phyloP scores from a whole-genome alignment of 2,888 invertebrate genomes.

The Cerceris ruficornis region DNA sequence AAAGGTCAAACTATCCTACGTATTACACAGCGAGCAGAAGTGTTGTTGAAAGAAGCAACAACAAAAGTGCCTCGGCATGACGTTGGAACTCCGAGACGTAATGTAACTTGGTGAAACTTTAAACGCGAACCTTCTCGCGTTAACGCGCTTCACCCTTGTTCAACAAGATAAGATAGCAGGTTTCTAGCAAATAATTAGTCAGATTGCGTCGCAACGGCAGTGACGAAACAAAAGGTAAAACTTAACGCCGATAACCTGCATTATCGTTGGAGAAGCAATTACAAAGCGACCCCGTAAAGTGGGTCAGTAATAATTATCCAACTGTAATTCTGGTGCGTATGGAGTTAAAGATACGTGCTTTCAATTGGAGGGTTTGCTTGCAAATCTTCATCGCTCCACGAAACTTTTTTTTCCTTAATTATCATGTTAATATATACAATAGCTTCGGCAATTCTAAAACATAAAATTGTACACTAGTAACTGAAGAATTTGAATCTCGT shows the following conservation, averaged over 20 bases:
- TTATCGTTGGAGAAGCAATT: background rate
- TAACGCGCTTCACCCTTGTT: slow-evolving; percentile 38
- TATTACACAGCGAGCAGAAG: too few relatives aligned
- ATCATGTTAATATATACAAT: too few relatives aligned
- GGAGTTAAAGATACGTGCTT: too few relatives aligned
- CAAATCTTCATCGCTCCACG: too few relatives aligned
- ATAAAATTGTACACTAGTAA: too few relatives aligned
- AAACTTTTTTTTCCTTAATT: too few relatives aligned
- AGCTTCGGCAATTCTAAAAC: too few relatives aligned
- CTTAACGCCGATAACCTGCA: background rate
- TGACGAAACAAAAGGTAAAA: background rate
- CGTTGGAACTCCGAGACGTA: slow-evolving; percentile 46
- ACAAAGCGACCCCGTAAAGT: background rate
- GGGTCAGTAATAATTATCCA: background rate
- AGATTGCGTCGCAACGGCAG: slow-evolving; percentile 1
- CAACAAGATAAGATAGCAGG: slow-evolving; percentile 25
- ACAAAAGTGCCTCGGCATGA: slow-evolving; percentile 39
- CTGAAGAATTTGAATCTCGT: too few relatives aligned
- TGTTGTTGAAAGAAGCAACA: background rate
- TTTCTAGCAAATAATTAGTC: slow-evolving; percentile 32
- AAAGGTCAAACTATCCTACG: background rate
- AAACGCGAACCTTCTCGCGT: slow-evolving; percentile 48
- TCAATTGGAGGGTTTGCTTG: too few relatives aligned
- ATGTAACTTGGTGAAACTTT: slow-evolving; percentile 46
- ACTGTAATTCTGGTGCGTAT: background rate